A percentile compares a stretch with the other conserved stretches of the same genome.
These are phyloP conservation scores for Daboia siamensis DNA, from an alignment of 2,113 vertebrate species.

Conservation along the genomic window DNA sequence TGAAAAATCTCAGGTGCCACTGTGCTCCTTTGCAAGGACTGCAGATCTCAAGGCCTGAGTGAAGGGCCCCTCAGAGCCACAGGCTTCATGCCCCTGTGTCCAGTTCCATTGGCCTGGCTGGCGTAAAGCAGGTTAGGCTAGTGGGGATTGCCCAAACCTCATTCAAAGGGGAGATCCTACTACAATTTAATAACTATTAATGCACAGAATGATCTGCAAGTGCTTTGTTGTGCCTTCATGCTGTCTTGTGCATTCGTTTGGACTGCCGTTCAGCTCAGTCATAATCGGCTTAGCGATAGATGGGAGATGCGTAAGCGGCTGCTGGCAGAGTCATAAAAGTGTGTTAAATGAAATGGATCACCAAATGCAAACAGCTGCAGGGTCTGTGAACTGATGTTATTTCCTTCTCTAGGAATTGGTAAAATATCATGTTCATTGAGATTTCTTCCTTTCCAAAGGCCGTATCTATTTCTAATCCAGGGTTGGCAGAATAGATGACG, in stretches of 20 bases:
- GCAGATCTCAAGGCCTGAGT: not conserved
- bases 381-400: not conserved
- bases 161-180: not conserved
- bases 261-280: not conserved
- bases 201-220: not conserved
- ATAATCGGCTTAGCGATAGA: not conserved
- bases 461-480: not conserved
- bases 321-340: not conserved
- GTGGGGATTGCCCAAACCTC: not conserved
- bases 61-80: not conserved
- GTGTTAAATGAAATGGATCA: not conserved
- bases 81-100: not conserved
- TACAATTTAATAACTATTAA: not conserved
- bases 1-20: not conserved
- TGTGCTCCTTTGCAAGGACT: not conserved
- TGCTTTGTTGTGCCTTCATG: not conserved
- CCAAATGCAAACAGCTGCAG: not conserved
- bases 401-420: not conserved
- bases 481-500: not conserved
- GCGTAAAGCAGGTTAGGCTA: not conserved
- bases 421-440: not conserved
- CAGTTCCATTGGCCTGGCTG: not conserved
- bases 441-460: not conserved
- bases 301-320: not conserved
- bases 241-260: not conserved